Evolutionary conservation across 1,140 invertebrate species (phyloP).

Genomic region (Mesaphorura yosii): DNA sequence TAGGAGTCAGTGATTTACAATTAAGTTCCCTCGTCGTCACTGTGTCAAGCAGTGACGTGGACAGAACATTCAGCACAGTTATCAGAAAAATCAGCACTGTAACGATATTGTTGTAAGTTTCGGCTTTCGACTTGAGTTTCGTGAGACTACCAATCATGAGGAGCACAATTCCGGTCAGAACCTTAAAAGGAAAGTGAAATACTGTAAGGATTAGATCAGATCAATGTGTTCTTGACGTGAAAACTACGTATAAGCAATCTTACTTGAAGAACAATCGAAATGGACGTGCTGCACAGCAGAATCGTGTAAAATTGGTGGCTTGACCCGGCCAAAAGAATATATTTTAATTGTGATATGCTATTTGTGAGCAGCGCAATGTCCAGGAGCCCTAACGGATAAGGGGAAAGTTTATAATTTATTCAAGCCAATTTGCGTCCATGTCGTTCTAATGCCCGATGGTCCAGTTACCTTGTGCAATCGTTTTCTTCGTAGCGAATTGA

Average conservation of each 20-base stretch:
- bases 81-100: background rate
- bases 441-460: no score
- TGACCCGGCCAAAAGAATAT: background rate
- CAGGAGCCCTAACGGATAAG: background rate
- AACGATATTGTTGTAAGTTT: background rate
- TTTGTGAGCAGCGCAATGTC: background rate
- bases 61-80: background rate
- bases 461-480: no score
- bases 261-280: background rate
- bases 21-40: background rate
- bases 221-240: background rate
- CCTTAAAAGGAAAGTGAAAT: background rate
- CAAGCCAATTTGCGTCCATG: no score
- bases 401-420: no score
- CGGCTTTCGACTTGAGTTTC: background rate
- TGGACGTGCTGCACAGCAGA: background rate
- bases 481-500: no score
- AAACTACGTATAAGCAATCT: background rate
- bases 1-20: background rate
- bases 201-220: background rate
- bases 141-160: background rate
- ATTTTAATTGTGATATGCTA: background rate
- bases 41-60: background rate
- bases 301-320: background rate
- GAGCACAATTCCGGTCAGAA: background rate